These are phyloP conservation scores for Drosophila nr. perissopoda DNA, from an alignment of 2,888 invertebrate species.

Conservation along the genomic window DNA sequence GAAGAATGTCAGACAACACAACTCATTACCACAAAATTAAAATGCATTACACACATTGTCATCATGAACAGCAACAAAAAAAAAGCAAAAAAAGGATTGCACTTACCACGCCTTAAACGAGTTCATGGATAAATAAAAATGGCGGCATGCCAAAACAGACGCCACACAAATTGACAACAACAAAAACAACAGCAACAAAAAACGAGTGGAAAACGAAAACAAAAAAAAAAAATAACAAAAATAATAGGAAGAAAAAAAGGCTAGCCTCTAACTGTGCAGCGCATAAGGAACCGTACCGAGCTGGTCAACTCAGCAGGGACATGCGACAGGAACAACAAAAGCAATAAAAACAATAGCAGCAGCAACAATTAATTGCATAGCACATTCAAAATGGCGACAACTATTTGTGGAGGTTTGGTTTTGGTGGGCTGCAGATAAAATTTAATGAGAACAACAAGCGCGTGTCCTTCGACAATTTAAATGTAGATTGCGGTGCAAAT, in stretches of 20 bases:
- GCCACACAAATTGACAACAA: constrained; percentile 39
- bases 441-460: constrained; percentile 51
- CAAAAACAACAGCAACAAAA: constrained; percentile 29
- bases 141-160: constrained; percentile 77
- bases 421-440: constrained; percentile 16
- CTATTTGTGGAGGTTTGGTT: constrained; percentile 41
- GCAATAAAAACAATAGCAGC: constrained; percentile 24
- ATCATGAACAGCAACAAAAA: constrained; percentile 29
- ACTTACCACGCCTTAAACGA: constrained; percentile 69
- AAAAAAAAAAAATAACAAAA: constrained; percentile 14
- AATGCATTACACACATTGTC: constrained; percentile 50
- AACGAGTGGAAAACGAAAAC: constrained; percentile 1
- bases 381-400: constrained; percentile 57
- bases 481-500: constrained; percentile 28
- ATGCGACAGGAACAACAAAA: constrained; percentile 39
- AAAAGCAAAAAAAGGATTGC: constrained; percentile 35
- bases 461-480: constrained; percentile 62
- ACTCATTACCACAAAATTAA: constrained; percentile 39
- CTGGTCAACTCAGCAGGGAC: constrained; percentile 47
- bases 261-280: constrained; percentile 27
- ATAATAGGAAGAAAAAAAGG: neutral
- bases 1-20: constrained; percentile 26
- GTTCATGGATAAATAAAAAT: constrained; percentile 75
- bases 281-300: constrained; percentile 40
- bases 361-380: constrained; percentile 62